Percentiles rank a stretch among this genome's conserved stretches.
These are phyloP conservation scores for Prunella strophiata DNA, from an alignment of 2,797 vertebrate species.

Conservation along the genomic window DNA sequence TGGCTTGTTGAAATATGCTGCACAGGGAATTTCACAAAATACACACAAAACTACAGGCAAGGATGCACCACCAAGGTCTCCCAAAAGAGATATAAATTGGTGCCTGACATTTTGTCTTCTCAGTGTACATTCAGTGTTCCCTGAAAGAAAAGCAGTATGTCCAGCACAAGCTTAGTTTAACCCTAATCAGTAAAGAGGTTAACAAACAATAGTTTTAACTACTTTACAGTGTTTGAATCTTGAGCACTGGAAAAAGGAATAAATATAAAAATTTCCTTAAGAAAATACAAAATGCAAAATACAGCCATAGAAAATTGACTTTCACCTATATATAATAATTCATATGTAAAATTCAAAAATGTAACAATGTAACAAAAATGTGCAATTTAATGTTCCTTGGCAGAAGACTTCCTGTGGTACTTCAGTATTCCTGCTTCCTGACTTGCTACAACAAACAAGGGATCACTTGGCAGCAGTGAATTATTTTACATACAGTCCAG, in stretches of 20 bases:
- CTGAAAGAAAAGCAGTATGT: not conserved
- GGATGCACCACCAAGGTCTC: not conserved
- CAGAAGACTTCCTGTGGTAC: not conserved
- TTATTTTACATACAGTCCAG: not conserved
- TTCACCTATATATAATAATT: not conserved
- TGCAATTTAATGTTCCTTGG: not conserved
- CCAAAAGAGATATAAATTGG: not conserved
- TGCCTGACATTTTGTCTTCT: not conserved
- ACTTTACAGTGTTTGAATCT: not conserved
- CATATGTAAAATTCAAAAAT: not conserved
- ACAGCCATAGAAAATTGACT: not conserved
- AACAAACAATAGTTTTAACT: not conserved
- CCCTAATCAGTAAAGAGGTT: not conserved
- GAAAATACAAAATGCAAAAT: not conserved
- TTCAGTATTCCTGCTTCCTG: not conserved
- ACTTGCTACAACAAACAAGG: not conserved
- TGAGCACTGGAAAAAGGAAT: not conserved
- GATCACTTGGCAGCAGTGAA: not conserved
- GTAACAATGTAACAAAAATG: not conserved
- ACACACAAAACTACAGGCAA: not conserved
- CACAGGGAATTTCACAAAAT: not conserved
- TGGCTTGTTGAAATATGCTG: fast-evolving
- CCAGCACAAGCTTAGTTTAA: not conserved
- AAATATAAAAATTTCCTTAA: not conserved
- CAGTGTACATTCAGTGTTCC: not conserved